These are phyloP conservation scores for Acropora yongei DNA, from an alignment of 64 coral and sea anemone genomes.

Conservation along the genomic window DNA sequence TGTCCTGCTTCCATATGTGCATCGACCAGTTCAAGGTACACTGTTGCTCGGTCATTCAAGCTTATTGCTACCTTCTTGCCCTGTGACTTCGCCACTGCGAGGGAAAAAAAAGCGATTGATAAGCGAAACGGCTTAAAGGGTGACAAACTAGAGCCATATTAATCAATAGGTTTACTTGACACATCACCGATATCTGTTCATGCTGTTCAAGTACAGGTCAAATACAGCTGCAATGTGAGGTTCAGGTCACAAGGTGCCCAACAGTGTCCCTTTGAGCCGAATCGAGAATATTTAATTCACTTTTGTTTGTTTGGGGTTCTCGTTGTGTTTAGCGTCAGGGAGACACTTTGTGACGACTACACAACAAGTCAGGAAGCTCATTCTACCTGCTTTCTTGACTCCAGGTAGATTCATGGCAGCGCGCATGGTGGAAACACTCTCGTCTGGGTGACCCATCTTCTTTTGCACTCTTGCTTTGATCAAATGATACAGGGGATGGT, in stretches of 20 bases:
- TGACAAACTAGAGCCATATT: too few relatives aligned
- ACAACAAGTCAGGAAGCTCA: too few relatives aligned
- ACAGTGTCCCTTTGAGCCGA: too few relatives aligned
- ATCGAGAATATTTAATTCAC: too few relatives aligned
- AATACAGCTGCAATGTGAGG: too few relatives aligned
- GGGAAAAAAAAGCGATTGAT: background rate
- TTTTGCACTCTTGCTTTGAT: conserved; percentile 98
- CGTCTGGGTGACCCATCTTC: conserved; percentile 85
- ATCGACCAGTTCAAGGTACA: conserved; percentile 91
- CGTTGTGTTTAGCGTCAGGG: background rate
- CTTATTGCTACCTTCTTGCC: conserved; percentile 71
- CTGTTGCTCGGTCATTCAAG: conserved; percentile 87
- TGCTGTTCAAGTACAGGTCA: too few relatives aligned
- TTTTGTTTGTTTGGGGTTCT: too few relatives aligned
- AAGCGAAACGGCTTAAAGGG: too few relatives aligned
- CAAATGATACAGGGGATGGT: conserved; percentile 92
- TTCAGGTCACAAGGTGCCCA: too few relatives aligned
- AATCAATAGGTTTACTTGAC: too few relatives aligned
- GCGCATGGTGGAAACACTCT: conserved; percentile 88
- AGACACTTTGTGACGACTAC: background rate
- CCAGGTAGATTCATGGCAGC: conserved; percentile 94
- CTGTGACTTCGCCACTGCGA: conserved; percentile 62
- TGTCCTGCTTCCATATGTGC: conserved; percentile 88
- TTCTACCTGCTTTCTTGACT: conserved; percentile 86
- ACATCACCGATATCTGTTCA: too few relatives aligned